phyloP scores from a whole-genome alignment of 2,797 vertebrate genomes.

The Kryptolebias ocellatus region DNA sequence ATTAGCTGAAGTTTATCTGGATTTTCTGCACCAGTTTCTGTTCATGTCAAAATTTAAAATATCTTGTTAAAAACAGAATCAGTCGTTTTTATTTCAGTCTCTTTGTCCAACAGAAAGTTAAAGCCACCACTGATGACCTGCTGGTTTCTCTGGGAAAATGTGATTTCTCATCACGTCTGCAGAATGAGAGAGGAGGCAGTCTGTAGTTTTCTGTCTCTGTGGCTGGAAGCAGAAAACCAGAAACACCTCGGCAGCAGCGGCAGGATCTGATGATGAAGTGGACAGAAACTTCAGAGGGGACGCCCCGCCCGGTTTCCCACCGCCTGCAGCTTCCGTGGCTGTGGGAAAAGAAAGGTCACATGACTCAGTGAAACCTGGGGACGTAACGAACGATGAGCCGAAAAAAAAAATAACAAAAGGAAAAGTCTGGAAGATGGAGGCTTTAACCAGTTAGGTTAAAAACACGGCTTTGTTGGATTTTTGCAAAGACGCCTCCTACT shows the following conservation, averaged over 20 bases:
- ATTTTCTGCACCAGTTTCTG: too few relatives aligned
- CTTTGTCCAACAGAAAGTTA: too few relatives aligned
- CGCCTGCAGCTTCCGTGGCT: background rate
- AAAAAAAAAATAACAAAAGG: too few relatives aligned
- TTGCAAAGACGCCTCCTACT: too few relatives aligned
- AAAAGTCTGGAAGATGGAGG: too few relatives aligned
- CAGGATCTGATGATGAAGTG: slow-evolving; percentile 2
- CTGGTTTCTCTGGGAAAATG: slow-evolving; percentile 7
- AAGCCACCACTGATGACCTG: too few relatives aligned
- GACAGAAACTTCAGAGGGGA: slow-evolving; percentile 14
- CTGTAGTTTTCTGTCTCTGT: background rate
- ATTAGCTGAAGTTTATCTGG: too few relatives aligned
- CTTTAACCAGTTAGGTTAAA: too few relatives aligned
- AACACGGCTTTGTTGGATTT: too few relatives aligned
- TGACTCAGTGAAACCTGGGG: slow-evolving; percentile 10
- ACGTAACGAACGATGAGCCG: background rate
- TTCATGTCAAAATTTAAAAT: too few relatives aligned
- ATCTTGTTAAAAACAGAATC: too few relatives aligned
- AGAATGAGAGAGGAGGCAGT: slow-evolving; percentile 1
- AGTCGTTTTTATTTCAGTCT: too few relatives aligned
- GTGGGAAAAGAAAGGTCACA: slow-evolving; percentile 22
- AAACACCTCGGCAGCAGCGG: slow-evolving; percentile 6
- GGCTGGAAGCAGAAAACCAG: slow-evolving; percentile 28
- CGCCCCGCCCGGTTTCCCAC: slow-evolving; percentile 9
- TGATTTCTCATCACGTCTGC: background rate